These are phyloP conservation scores for Amiota minor DNA, from an alignment of 2,888 invertebrate species.

Conservation along the genomic window DNA sequence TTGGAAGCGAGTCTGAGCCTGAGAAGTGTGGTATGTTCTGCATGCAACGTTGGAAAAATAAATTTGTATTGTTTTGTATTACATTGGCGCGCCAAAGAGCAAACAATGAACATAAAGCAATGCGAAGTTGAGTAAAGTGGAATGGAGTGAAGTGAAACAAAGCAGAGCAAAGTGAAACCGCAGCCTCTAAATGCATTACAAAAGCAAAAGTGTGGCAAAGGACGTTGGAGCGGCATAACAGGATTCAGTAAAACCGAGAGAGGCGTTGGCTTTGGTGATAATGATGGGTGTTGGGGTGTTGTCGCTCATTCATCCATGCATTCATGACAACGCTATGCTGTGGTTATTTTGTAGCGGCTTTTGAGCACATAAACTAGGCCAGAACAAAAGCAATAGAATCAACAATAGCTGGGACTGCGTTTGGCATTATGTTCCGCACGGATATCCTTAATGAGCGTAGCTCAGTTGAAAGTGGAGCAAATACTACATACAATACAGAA, in stretches of 20 bases:
- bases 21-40: too few relatives aligned
- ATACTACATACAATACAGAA: slow-evolving; percentile 33
- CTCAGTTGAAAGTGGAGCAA: slow-evolving; percentile 57
- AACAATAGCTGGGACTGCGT: slow-evolving; percentile 41
- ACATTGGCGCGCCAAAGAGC: slow-evolving; percentile 61
- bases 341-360: slow-evolving; percentile 59
- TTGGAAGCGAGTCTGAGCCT: too few relatives aligned
- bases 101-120: slow-evolving; percentile 55
- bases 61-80: slow-evolving; percentile 61
- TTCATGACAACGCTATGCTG: slow-evolving; percentile 37
- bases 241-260: background rate
- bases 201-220: slow-evolving; percentile 43
- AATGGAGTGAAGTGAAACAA: background rate
- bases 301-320: background rate
- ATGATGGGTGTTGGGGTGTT: slow-evolving; percentile 40
- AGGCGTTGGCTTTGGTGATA: slow-evolving; percentile 31
- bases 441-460: slow-evolving; percentile 71
- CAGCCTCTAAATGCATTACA: slow-evolving; percentile 66
- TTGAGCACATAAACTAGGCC: slow-evolving; percentile 4
- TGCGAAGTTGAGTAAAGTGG: background rate
- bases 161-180: slow-evolving; percentile 46
- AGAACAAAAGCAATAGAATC: background rate
- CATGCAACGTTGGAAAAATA: slow-evolving; percentile 44
- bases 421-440: slow-evolving; percentile 69
- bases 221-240: background rate